These are phyloP conservation scores for Cepaea hortensis DNA, from an alignment of 2,888 invertebrate genomes.

Conservation along the genomic window DNA sequence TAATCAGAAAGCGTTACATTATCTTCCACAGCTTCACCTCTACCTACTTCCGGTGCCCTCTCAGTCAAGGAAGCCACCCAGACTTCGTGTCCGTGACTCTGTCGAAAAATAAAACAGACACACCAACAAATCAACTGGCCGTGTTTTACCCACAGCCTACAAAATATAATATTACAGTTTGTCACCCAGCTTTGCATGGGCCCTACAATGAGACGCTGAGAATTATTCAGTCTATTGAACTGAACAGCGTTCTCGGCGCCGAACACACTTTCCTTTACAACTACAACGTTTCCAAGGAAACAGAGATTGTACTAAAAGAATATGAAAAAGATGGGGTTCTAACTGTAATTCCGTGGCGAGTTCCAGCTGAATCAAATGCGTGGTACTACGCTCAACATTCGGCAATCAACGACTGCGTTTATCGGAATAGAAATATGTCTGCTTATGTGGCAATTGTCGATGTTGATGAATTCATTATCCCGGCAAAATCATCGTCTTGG, in stretches of 20 bases:
- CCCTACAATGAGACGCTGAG: neutral
- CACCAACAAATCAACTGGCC: neutral
- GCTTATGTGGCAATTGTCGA: slow-evolving; percentile 26
- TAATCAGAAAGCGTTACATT: neutral
- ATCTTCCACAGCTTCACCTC: slow-evolving; percentile 15
- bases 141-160: neutral
- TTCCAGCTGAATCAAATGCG: neutral
- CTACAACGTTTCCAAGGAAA: neutral
- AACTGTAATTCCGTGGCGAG: slow-evolving; percentile 14
- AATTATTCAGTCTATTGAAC: slow-evolving; percentile 30
- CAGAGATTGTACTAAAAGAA: slow-evolving; percentile 1
- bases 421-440: slow-evolving; percentile 19
- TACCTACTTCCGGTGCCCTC: neutral
- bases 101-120: neutral
- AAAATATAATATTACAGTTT: slow-evolving; percentile 16
- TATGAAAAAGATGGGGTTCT: slow-evolving; percentile 23
- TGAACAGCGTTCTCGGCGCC: slow-evolving; percentile 26
- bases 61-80: neutral
- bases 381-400: slow-evolving; percentile 29
- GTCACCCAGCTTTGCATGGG: neutral
- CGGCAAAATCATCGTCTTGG: slow-evolving; percentile 6
- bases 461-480: slow-evolving; percentile 10
- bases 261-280: slow-evolving; percentile 33
- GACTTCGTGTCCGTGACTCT: neutral
- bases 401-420: slow-evolving; percentile 23